These are phyloP conservation scores for Creontiades dilutus DNA, from an alignment of 2,888 invertebrate genomes.

Conservation along the genomic window DNA sequence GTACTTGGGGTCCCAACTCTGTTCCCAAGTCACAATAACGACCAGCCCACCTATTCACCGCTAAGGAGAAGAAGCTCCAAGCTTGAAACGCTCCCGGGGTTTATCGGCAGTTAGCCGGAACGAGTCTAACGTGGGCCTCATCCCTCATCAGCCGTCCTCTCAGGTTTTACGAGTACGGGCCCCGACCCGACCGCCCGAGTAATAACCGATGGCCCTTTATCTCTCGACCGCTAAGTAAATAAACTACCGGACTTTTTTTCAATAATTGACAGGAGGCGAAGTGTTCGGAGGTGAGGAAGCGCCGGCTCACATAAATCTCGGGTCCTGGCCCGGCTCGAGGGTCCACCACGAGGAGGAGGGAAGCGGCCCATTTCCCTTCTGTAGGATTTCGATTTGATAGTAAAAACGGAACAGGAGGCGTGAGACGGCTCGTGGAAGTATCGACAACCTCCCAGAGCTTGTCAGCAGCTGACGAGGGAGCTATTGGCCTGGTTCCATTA, in stretches of 20 bases:
- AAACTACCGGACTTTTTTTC: constrained; percentile 39
- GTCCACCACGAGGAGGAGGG: background rate
- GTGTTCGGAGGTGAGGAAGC: background rate
- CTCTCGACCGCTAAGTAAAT: constrained; percentile 45
- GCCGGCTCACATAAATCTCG: background rate
- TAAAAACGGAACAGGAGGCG: background rate
- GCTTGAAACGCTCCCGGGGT: constrained; percentile 37
- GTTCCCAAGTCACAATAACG: no score
- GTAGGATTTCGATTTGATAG: background rate
- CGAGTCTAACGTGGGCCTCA: background rate
- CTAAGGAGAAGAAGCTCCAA: background rate
- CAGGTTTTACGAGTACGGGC: background rate
- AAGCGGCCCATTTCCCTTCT: background rate
- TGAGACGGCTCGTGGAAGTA: background rate
- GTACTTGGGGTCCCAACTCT: no score
- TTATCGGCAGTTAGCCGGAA: constrained; percentile 23
- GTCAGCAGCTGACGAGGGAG: background rate
- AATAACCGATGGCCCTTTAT: background rate
- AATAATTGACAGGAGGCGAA: constrained; percentile 44
- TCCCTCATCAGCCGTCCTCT: constrained; percentile 3
- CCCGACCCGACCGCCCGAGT: background rate
- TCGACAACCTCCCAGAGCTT: background rate
- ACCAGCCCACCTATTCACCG: background rate
- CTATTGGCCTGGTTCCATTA: background rate
- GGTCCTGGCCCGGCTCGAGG: background rate